These are phyloP conservation scores for Charanyca ferruginea DNA, from an alignment of 2,888 invertebrate genomes.

Conservation along the genomic window DNA sequence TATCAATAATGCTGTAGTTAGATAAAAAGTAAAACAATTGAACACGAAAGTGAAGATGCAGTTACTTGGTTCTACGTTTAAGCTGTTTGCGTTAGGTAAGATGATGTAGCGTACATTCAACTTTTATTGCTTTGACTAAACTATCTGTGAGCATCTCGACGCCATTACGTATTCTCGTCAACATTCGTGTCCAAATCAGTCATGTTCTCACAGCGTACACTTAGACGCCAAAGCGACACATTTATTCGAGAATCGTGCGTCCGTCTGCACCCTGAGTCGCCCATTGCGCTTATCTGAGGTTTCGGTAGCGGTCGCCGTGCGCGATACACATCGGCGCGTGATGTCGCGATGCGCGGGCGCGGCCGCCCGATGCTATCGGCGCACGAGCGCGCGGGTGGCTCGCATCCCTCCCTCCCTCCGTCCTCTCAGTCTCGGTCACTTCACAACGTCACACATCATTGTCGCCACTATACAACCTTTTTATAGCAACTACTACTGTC, in stretches of 20 bases:
- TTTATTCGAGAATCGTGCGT: constrained; percentile 87
- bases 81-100: neutral
- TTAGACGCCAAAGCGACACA: constrained; percentile 75
- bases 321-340: constrained; percentile 85
- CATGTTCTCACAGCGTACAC: constrained; percentile 65
- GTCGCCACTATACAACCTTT: constrained; percentile 31
- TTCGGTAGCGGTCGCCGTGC: constrained; percentile 74
- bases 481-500: constrained; percentile 16
- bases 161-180: constrained; percentile 60
- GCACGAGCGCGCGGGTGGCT: constrained; percentile 75
- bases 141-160: constrained; percentile 56
- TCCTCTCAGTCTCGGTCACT: constrained; percentile 31
- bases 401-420: constrained; percentile 43
- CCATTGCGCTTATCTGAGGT: constrained; percentile 71
- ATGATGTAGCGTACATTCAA: constrained; percentile 32
- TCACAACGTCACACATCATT: constrained; percentile 54
- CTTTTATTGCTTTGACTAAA: constrained; percentile 45
- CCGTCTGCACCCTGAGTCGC: constrained; percentile 69
- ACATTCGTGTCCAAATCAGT: constrained; percentile 63
- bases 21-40: constrained; percentile 21
- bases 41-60: neutral
- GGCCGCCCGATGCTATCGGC: constrained; percentile 81
- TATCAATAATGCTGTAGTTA: constrained; percentile 48
- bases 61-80: neutral
- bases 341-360: constrained; percentile 81